These are phyloP conservation scores for Coendou prehensilis DNA, from an alignment of 2,797 vertebrate species.

Conservation along the genomic window DNA sequence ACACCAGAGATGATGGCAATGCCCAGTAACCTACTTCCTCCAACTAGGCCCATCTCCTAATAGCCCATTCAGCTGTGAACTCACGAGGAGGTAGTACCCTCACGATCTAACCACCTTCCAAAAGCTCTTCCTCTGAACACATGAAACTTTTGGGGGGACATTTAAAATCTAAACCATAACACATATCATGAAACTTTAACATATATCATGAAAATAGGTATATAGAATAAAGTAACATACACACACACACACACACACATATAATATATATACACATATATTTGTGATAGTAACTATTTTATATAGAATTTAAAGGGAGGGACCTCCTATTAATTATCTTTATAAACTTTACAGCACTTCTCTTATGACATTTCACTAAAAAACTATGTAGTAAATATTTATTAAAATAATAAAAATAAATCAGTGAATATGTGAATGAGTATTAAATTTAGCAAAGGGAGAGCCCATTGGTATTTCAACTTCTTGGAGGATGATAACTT, in stretches of 20 bases:
- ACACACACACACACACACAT: neutral
- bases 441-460: neutral
- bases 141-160: neutral
- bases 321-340: constrained; percentile 8
- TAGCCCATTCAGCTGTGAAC: neutral
- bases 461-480: neutral
- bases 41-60: neutral
- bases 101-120: neutral
- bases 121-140: neutral
- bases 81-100: neutral
- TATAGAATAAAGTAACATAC: neutral
- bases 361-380: neutral
- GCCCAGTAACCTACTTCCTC: neutral
- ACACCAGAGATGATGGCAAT: neutral
- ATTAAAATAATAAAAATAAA: constrained; percentile 35
- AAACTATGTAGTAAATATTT: neutral
- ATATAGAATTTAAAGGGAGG: neutral
- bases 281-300: neutral
- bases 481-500: neutral
- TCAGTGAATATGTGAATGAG: neutral
- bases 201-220: constrained; percentile 7
- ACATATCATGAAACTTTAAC: neutral
- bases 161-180: neutral
- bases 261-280: neutral
- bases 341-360: neutral